phyloP scores from a whole-genome alignment of 2,113 vertebrate species.

The Sinocyclocheilus maitianheensis region DNA sequence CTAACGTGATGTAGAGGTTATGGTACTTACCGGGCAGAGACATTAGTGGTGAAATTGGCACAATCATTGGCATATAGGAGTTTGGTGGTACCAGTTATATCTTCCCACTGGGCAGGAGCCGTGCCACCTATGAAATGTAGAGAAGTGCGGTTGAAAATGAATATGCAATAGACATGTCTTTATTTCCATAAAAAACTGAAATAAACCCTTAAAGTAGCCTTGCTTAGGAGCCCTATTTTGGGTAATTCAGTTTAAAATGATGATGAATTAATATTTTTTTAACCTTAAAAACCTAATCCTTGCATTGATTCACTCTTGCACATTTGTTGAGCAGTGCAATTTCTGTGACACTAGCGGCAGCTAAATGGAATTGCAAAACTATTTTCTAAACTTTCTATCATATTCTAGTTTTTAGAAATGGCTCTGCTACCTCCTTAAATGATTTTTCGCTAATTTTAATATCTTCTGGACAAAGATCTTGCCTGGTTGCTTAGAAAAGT shows the following conservation, averaged over 20 bases:
- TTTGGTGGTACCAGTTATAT: conserved; percentile 97
- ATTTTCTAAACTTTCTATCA: not conserved
- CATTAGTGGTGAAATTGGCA: conserved; percentile 96
- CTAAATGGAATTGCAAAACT: not conserved
- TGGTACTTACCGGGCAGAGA: conserved; percentile 89
- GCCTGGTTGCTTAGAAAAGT: too few relatives aligned
- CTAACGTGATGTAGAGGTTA: not conserved
- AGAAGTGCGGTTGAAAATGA: not conserved
- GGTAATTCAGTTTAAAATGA: not conserved
- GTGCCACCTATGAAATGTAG: conserved; percentile 83
- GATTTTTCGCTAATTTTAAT: too few relatives aligned
- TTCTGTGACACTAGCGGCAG: not conserved
- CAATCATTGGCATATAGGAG: conserved; percentile 88
- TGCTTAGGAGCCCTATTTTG: not conserved
- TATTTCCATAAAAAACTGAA: too few relatives aligned
- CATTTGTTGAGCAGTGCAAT: not conserved
- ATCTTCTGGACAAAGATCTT: too few relatives aligned
- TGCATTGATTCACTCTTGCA: not conserved
- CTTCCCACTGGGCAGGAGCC: conserved; percentile 95
- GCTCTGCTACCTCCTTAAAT: too few relatives aligned
- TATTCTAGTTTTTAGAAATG: too few relatives aligned
- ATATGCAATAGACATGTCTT: not conserved
- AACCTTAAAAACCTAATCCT: not conserved
- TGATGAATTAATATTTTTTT: not conserved
- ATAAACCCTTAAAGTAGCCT: not conserved